Evolutionary conservation across 2,113 vertebrate genomes (phyloP), one percentile per base, ranked within the genome.

Genomic region (Salvator merianae): DNA sequence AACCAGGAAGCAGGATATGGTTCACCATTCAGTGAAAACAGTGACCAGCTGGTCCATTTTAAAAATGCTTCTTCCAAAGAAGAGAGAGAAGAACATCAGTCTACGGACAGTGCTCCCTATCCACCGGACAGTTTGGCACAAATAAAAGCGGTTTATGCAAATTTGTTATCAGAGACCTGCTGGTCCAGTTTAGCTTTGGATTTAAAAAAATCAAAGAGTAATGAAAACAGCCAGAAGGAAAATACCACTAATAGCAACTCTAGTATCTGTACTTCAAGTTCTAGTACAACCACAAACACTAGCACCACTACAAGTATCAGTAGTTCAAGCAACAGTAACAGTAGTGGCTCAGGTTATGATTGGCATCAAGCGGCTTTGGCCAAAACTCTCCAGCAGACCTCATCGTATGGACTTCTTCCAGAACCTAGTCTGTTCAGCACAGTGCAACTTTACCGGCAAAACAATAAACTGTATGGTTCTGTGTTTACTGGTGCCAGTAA

Each of bases 401-500:
- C 95, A 0, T 97, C 98, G 0, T 99, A 98, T 0, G 98, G 98
- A 90, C 97, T 99, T 89, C 97, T 99, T 62, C 99, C 98, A 0
- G 98, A 99, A 93, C 98, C 98, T 7, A 99, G 99, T 95, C 97
- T 99, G 70, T 99, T 99, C 94, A 99, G 98, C 95, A 99, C 98
- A 2, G 99, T 99, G 75, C 99, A 99, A 94, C 98, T 99, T 34
- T 99, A 99, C 94, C 93, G 98, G 88, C 99, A 99, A 92, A 99
- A 98, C 92, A 99, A 98, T 94, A 99, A 99, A 92, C 97, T 99
- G 4, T 99, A 99, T 6, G 99, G 99, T 71, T 98, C 99, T 0
- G 98, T 99, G 77, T 99, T 99, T 90, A 99, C 98, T 0, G 99
- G 99, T 1, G 99, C 99, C 90, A 99, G 99, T 93, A 99, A 99